Percentiles rank a stretch among this genome's conserved stretches.
These are phyloP conservation scores for Mesembrinibis cayennensis DNA, from an alignment of 2,113 vertebrate genomes.

Conservation along the genomic window DNA sequence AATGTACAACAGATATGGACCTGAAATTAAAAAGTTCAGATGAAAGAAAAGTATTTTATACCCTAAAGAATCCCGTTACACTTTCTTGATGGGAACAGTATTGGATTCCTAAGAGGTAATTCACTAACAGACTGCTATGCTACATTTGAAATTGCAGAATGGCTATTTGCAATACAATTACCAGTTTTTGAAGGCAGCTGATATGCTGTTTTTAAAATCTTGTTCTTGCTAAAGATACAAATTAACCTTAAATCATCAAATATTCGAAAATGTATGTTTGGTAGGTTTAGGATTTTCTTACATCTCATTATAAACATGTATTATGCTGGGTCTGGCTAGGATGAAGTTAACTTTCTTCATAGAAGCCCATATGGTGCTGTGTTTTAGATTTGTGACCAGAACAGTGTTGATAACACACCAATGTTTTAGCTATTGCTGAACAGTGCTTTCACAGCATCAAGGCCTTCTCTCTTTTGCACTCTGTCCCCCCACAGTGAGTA, in stretches of 20 bases:
- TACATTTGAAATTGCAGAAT: background rate
- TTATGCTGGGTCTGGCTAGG: background rate
- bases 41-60: background rate
- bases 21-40: background rate
- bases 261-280: background rate
- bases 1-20: background rate
- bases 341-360: too few species aligned
- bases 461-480: background rate
- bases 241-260: background rate
- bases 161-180: background rate
- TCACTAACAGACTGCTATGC: background rate
- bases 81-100: background rate
- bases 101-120: background rate
- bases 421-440: too few species aligned
- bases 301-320: background rate
- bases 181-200: background rate
- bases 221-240: background rate
- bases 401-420: too few species aligned
- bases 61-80: background rate
- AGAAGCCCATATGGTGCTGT: too few species aligned
- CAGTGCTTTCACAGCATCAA: too few species aligned
- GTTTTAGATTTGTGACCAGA: too few species aligned
- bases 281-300: background rate
- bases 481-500: background rate
- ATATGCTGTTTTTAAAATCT: background rate